Percentiles rank a stretch among this genome's conserved stretches.
phyloP scores from a whole-genome alignment of 2,797 vertebrate genomes.

The Dromococcyx pavoninus region DNA sequence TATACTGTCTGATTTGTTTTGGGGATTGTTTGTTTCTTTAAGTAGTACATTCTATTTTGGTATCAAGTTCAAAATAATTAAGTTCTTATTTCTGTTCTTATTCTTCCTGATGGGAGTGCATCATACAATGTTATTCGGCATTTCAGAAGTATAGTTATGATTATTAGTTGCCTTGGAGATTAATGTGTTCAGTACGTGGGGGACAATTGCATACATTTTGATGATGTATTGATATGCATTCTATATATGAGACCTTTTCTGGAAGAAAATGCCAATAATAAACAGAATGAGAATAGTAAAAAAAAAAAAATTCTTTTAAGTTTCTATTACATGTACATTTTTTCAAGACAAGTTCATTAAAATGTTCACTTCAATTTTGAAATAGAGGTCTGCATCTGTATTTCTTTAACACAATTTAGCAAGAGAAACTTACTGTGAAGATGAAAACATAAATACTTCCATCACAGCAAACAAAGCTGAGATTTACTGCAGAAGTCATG shows the following conservation, averaged over 20 bases:
- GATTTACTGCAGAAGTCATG: background rate
- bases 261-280: background rate
- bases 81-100: background rate
- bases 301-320: background rate
- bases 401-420: background rate
- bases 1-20: background rate
- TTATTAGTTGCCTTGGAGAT: slow-evolving; percentile 5
- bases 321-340: background rate
- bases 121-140: background rate
- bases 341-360: background rate
- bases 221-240: background rate
- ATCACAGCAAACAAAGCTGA: background rate
- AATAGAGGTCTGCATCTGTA: background rate
- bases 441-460: background rate
- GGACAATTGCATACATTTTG: background rate
- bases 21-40: background rate
- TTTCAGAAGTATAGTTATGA: background rate
- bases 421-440: background rate
- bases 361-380: background rate
- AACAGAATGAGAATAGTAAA: background rate
- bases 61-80: background rate
- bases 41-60: background rate
- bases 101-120: background rate
- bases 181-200: background rate
- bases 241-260: background rate